A percentile compares a stretch with the other conserved stretches of the same genome.
phyloP scores from a whole-genome alignment of 1,140 invertebrate genomes.

The Lasioglossum baleicum region DNA sequence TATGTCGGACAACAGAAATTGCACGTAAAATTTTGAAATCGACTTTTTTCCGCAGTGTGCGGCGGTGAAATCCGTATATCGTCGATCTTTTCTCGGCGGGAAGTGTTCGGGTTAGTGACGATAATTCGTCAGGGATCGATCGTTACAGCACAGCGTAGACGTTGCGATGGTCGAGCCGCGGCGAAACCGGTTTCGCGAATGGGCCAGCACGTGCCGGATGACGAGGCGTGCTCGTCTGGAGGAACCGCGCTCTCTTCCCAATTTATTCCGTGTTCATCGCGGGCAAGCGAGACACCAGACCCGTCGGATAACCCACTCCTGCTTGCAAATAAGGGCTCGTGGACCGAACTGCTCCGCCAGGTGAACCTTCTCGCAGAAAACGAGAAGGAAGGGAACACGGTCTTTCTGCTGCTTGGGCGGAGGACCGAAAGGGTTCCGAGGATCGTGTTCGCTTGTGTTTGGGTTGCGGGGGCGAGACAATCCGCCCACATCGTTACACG shows the following conservation, averaged over 20 bases:
- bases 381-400: not conserved
- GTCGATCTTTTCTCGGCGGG: not conserved
- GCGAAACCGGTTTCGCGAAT: slow-evolving; percentile 57
- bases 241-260: slow-evolving; percentile 46
- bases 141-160: slow-evolving; percentile 24
- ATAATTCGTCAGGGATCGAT: slow-evolving; percentile 54
- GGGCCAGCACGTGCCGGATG: slow-evolving; percentile 61
- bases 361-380: slow-evolving; percentile 25
- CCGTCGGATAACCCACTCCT: slow-evolving; percentile 33
- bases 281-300: slow-evolving; percentile 6
- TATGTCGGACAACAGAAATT: too few relatives aligned
- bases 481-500: slow-evolving; percentile 58
- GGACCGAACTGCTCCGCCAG: slow-evolving; percentile 9
- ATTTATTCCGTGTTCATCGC: slow-evolving; percentile 50
- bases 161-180: slow-evolving; percentile 21
- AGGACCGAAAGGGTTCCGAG: slow-evolving; percentile 21
- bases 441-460: slow-evolving; percentile 32
- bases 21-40: too few relatives aligned
- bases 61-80: too few relatives aligned
- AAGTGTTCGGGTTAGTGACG: not conserved
- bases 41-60: too few relatives aligned
- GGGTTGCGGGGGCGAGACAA: slow-evolving; percentile 63
- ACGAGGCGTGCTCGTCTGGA: slow-evolving; percentile 47
- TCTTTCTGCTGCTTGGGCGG: not conserved
- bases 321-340: slow-evolving; percentile 11